Percentiles rank a stretch among this genome's conserved stretches.
phyloP scores from a whole-genome alignment of 2,888 invertebrate species.

The Leistus spinibarbis region DNA sequence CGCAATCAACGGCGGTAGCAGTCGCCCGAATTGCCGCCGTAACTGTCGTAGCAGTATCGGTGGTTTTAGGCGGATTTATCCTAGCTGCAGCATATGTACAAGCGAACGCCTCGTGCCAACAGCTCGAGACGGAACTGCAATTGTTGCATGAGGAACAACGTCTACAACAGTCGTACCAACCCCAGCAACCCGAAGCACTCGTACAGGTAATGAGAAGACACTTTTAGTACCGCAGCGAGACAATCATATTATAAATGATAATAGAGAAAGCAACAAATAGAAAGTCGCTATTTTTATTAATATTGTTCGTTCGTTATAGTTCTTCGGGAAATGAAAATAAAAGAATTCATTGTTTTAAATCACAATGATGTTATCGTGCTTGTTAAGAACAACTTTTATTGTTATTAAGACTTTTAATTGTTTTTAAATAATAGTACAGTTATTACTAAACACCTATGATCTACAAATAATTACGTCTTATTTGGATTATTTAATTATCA shows the following conservation, averaged over 20 bases:
- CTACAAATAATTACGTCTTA: too few species aligned
- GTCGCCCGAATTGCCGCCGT: slow-evolving; percentile 84
- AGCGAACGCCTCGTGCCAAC: slow-evolving; percentile 79
- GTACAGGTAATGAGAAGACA: slow-evolving; percentile 69
- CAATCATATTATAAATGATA: background rate
- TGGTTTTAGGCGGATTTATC: slow-evolving; percentile 82
- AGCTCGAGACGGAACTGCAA: slow-evolving; percentile 75
- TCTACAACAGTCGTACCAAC: slow-evolving; percentile 50
- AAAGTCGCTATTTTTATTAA: background rate
- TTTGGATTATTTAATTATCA: too few species aligned
- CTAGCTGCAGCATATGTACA: slow-evolving; percentile 84
- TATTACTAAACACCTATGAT: background rate
- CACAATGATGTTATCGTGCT: background rate
- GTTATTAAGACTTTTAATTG: background rate
- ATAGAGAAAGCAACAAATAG: background rate
- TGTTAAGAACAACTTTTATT: background rate
- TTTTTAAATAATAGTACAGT: too few species aligned
- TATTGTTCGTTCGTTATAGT: background rate
- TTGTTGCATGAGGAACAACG: slow-evolving; percentile 69
- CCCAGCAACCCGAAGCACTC: slow-evolving; percentile 65
- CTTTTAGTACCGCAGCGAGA: too few species aligned
- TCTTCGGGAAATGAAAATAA: background rate
- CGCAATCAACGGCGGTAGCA: slow-evolving; percentile 78
- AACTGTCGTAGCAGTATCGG: slow-evolving; percentile 79
- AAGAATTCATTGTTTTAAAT: background rate